Percentiles rank a stretch among this genome's conserved stretches.
phyloP scores from a whole-genome alignment of 2,888 invertebrate species.

The Scotopteryx bipunctaria region DNA sequence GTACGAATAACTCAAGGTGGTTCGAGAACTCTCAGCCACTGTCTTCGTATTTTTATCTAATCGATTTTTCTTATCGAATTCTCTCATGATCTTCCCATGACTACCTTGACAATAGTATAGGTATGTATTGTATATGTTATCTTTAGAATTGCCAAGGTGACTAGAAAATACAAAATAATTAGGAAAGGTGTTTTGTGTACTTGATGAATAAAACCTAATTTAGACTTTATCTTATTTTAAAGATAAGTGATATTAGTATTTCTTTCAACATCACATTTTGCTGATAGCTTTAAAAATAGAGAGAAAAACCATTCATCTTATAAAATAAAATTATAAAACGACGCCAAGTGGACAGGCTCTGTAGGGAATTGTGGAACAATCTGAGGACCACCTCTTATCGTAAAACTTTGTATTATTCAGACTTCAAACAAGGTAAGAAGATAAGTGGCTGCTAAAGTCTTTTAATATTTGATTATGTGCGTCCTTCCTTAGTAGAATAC shows the following conservation, averaged over 20 bases:
- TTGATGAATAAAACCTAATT: too few relatives aligned
- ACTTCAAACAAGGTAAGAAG: constrained; percentile 40
- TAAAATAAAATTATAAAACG: constrained; percentile 43
- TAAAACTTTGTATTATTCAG: constrained; percentile 42
- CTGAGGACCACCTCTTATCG: constrained; percentile 41
- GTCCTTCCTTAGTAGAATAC: constrained; percentile 42
- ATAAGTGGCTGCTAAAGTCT: constrained; percentile 50
- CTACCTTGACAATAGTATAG: too few relatives aligned
- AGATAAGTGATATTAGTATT: too few relatives aligned
- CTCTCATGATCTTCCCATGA: constrained; percentile 12
- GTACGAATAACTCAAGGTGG: constrained; percentile 10
- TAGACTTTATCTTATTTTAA: too few relatives aligned
- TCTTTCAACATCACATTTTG: background rate
- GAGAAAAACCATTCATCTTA: constrained; percentile 32
- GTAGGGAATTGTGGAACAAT: constrained; percentile 26
- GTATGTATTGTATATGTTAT: too few relatives aligned
- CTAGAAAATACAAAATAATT: too few relatives aligned
- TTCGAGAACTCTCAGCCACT: constrained; percentile 27
- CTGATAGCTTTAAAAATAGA: background rate
- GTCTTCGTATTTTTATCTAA: constrained; percentile 33
- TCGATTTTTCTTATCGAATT: constrained; percentile 36
- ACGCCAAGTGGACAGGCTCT: constrained; percentile 32
- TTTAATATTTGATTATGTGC: constrained; percentile 47
- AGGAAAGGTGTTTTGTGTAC: too few relatives aligned
- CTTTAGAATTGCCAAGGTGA: too few relatives aligned